Evolutionary conservation across 2,888 invertebrate genomes (phyloP).

Genomic region (Epicampocera succincta): DNA sequence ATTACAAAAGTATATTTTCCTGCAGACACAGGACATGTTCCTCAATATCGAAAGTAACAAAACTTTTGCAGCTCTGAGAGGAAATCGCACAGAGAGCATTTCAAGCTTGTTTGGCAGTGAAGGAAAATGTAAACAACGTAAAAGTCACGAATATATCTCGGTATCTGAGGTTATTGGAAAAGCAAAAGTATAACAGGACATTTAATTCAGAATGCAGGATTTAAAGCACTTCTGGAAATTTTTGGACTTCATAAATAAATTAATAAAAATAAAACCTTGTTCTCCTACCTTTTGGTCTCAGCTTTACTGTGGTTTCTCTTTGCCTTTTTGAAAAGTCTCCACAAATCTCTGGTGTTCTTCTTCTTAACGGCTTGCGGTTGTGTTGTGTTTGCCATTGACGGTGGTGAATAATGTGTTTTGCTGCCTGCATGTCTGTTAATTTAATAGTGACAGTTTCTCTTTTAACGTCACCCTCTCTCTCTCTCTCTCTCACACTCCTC

Average conservation of each 20-base stretch:
- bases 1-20: constrained; percentile 37
- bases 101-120: neutral
- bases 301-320: neutral
- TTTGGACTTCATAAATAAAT: constrained; percentile 60
- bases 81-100: constrained; percentile 11
- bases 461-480: neutral
- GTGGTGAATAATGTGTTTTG: constrained; percentile 30
- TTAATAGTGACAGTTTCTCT: neutral
- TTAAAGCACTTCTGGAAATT: neutral
- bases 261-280: constrained; percentile 38
- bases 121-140: constrained; percentile 25
- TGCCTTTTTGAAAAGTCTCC: constrained; percentile 52
- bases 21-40: constrained; percentile 38
- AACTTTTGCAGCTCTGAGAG: constrained; percentile 21
- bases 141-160: constrained; percentile 2
- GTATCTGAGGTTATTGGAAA: too few species aligned
- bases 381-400: constrained; percentile 20
- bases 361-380: neutral
- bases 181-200: too few species aligned
- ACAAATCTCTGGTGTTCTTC: constrained; percentile 5
- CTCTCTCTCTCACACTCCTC: neutral
- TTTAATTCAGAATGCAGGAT: too few species aligned
- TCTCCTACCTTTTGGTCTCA: constrained; percentile 7
- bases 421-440: constrained; percentile 48
- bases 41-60: constrained; percentile 7